Evolutionary conservation across 2,113 vertebrate species (phyloP).

Genomic region (Passer montanus): DNA sequence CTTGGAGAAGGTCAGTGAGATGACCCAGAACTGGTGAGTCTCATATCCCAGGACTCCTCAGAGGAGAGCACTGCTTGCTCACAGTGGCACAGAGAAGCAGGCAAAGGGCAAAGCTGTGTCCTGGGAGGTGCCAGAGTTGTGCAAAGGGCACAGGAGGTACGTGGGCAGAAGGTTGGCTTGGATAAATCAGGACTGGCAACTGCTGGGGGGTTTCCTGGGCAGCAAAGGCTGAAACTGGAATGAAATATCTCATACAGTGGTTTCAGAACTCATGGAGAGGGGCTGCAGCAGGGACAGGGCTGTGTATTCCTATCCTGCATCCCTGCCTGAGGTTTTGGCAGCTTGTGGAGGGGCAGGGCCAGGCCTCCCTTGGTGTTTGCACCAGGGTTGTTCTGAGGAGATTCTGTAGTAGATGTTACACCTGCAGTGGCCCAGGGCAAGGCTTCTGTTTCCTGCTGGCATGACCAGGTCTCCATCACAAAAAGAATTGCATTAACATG

Average conservation of each 20-base stretch:
- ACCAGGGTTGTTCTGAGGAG: background rate
- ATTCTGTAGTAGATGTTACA: rapidly evolving
- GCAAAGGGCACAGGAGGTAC: background rate
- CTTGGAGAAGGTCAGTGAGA: background rate
- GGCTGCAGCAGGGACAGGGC: background rate
- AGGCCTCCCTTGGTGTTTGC: background rate
- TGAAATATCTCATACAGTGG: background rate
- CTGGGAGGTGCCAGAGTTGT: background rate
- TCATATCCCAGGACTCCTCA: rapidly evolving
- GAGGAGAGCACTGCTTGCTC: background rate
- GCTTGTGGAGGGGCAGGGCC: background rate
- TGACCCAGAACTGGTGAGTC: background rate
- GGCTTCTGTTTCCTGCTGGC: background rate
- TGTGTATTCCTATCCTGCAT: background rate
- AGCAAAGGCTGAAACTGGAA: background rate
- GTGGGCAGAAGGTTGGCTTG: background rate
- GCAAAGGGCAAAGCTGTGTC: background rate
- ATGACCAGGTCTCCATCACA: background rate
- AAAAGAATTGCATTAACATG: rapidly evolving
- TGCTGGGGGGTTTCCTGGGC: background rate
- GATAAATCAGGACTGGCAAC: background rate
- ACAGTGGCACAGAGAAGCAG: background rate
- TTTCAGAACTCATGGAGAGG: background rate
- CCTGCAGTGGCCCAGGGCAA: background rate
- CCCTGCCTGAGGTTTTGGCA: background rate